Conservation (phyloP, 2,797 vertebrate genomes). For the Eleutherodactylus coqui region DNA sequence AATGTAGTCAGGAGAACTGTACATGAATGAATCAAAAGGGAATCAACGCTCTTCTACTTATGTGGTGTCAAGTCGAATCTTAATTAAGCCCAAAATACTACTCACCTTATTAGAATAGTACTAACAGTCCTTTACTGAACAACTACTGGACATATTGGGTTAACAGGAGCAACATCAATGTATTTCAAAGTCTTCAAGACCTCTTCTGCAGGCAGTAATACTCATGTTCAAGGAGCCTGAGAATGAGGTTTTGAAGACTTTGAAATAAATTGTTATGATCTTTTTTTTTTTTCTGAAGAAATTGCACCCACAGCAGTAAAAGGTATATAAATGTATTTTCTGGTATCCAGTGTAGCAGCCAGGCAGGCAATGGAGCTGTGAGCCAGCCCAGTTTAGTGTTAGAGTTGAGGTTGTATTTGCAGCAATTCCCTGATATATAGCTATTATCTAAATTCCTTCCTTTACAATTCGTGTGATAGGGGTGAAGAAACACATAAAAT, state of each 20-base stretch:
- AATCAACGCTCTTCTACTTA: no score
- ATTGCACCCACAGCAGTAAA: background rate
- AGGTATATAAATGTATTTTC: background rate
- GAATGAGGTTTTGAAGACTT: conserved; percentile 10
- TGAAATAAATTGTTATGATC: conserved; percentile 6
- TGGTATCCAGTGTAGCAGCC: background rate
- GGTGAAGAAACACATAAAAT: background rate
- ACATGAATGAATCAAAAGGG: no score
- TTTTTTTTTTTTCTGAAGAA: background rate
- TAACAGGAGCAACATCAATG: background rate
- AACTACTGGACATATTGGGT: background rate
- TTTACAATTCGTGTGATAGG: background rate
- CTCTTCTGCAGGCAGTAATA: conserved; percentile 8
- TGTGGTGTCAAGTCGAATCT: no score
- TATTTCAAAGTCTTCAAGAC: background rate
- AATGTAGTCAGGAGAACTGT: no score
- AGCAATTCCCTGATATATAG: background rate
- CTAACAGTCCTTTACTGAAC: background rate
- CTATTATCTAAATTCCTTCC: background rate
- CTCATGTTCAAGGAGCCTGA: background rate
- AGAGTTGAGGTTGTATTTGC: background rate
- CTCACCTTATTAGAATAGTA: no score
- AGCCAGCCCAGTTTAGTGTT: background rate
- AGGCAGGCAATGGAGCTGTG: background rate
- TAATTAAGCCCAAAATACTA: no score